A percentile compares a stretch with the other conserved stretches of the same genome.
These are phyloP conservation scores for Mesoligia furuncula DNA, from an alignment of 2,888 invertebrate genomes.

Conservation along the genomic window DNA sequence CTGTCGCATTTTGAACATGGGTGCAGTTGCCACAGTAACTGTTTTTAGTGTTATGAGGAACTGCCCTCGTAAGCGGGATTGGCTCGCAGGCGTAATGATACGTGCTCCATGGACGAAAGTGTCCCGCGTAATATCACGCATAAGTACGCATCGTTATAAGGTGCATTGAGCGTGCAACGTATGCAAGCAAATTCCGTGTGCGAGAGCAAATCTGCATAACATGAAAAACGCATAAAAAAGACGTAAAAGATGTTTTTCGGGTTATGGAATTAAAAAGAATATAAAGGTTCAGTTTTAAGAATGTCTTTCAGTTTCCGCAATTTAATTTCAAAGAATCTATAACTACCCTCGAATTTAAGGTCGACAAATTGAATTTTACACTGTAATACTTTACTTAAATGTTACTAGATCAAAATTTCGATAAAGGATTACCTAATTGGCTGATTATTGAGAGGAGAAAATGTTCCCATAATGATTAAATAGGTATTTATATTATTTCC, in stretches of 20 bases:
- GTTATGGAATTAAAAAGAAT: neutral
- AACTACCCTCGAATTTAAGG: slow-evolving; percentile 31
- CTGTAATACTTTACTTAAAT: slow-evolving; percentile 67
- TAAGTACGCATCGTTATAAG: neutral
- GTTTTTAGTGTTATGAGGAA: neutral
- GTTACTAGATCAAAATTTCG: slow-evolving; percentile 78
- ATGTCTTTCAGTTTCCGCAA: slow-evolving; percentile 68
- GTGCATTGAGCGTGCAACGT: neutral
- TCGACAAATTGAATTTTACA: slow-evolving; percentile 37
- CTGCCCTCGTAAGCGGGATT: neutral
- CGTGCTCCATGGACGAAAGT: neutral
- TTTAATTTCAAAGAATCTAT: slow-evolving; percentile 14
- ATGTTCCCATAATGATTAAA: slow-evolving; percentile 74
- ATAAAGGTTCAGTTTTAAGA: slow-evolving; percentile 5
- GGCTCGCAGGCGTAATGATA: neutral
- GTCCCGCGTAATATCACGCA: neutral
- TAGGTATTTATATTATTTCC: slow-evolving; percentile 86
- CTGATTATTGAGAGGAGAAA: slow-evolving; percentile 72
- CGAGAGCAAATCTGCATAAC: too few species aligned
- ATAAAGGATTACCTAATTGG: slow-evolving; percentile 76
- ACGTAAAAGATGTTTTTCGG: too few species aligned
- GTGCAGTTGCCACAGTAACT: neutral
- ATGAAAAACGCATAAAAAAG: neutral
- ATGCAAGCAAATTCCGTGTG: neutral
- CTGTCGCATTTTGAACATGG: neutral